These are phyloP conservation scores for Hypotaenidia okinawae DNA, from an alignment of 2,797 vertebrate species.

Conservation along the genomic window DNA sequence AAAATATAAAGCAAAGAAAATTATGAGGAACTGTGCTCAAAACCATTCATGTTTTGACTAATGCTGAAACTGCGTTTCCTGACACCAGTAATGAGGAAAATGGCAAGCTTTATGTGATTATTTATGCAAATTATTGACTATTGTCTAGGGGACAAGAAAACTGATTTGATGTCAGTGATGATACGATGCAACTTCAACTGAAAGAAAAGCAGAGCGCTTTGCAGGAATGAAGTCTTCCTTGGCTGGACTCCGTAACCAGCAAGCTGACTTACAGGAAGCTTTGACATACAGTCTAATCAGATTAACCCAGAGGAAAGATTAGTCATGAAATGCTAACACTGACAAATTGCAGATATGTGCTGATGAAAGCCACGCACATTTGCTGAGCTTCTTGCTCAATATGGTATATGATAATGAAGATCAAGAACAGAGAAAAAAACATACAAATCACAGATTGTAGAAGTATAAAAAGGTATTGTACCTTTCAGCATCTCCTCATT, in stretches of 20 bases:
- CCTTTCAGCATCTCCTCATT: slow-evolving; percentile 25
- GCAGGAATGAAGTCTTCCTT: neutral
- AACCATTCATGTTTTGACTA: neutral
- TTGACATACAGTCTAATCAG: slow-evolving; percentile 32
- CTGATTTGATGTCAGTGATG: neutral
- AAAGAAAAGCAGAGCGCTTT: neutral
- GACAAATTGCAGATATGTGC: slow-evolving; percentile 6
- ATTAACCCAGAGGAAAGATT: slow-evolving; percentile 24
- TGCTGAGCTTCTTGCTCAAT: slow-evolving; percentile 3
- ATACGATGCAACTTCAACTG: neutral
- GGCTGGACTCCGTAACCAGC: neutral
- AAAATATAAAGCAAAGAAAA: neutral
- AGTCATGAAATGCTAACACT: neutral
- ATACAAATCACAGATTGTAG: neutral
- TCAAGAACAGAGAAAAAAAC: neutral
- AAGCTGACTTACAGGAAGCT: neutral
- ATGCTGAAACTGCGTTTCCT: neutral
- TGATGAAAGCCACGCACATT: neutral
- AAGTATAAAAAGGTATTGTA: slow-evolving; percentile 5
- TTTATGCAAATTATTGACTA: neutral
- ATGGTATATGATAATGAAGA: neutral
- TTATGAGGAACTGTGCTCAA: neutral
- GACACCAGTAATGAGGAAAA: neutral
- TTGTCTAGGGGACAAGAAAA: neutral
- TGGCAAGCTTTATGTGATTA: neutral